Percentiles rank a stretch among this genome's conserved stretches.
Conservation (phyloP, 1,140 invertebrate species). For the Aplysia californica region DNA sequence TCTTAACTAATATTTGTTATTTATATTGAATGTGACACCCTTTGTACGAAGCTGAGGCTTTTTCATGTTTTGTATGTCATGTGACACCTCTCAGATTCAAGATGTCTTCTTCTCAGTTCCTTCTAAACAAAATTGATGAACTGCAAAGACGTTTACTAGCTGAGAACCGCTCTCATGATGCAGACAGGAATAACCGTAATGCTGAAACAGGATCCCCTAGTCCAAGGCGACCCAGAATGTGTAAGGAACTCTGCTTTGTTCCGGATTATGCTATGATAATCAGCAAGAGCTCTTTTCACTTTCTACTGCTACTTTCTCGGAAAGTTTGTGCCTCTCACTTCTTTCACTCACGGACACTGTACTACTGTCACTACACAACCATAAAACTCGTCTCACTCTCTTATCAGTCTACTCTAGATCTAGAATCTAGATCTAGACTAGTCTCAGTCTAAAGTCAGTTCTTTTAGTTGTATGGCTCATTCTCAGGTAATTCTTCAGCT, state of each 20-base stretch:
- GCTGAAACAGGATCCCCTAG: slow-evolving; percentile 56
- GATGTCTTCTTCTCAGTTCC: slow-evolving; percentile 55
- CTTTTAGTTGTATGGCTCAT: too few species aligned
- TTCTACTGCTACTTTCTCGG: background rate
- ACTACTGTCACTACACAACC: background rate
- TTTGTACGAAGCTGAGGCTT: too few species aligned
- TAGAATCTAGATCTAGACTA: background rate
- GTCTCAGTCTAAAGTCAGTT: background rate
- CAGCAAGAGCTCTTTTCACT: background rate
- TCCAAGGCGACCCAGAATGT: slow-evolving; percentile 47
- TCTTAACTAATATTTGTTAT: too few species aligned
- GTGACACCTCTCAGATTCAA: slow-evolving; percentile 52
- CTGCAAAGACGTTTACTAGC: slow-evolving; percentile 75
- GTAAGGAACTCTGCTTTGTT: slow-evolving; percentile 32
- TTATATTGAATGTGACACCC: too few species aligned
- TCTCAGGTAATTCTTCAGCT: background rate
- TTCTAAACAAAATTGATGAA: slow-evolving; percentile 73
- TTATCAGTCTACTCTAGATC: background rate
- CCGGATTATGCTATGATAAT: background rate
- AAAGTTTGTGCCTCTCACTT: background rate
- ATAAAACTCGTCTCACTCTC: too few species aligned
- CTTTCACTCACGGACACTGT: background rate
- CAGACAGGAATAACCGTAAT: slow-evolving; percentile 63
- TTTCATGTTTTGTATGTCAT: slow-evolving; percentile 42
- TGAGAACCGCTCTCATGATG: slow-evolving; percentile 74